Percentiles rank a stretch among this genome's conserved stretches.
Conservation (phyloP, 1,140 invertebrate genomes). For the Drosophila bifasciata region DNA sequence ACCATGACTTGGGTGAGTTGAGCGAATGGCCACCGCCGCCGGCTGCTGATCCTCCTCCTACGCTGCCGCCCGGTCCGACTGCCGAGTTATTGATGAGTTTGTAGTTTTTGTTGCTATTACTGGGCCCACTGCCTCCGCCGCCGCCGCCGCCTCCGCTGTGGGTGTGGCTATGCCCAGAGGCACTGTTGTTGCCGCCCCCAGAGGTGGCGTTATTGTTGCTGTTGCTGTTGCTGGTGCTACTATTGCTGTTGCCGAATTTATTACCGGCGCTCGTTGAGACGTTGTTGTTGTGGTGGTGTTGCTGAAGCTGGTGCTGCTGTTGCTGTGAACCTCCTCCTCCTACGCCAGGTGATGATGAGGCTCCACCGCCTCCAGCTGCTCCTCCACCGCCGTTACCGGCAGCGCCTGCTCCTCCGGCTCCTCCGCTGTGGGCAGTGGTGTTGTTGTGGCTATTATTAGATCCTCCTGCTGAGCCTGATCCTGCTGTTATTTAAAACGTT, state of each 20-base stretch:
- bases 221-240: constrained; percentile 38
- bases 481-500: constrained; percentile 24
- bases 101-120: constrained; percentile 62
- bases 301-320: constrained; percentile 44
- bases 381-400: constrained; percentile 30
- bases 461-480: constrained; percentile 38
- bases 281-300: constrained; percentile 47
- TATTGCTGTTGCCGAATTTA: constrained; percentile 38
- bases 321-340: constrained; percentile 39
- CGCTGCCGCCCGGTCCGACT: constrained; percentile 27
- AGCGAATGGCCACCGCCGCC: constrained; percentile 48
- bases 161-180: constrained; percentile 1
- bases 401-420: constrained; percentile 23
- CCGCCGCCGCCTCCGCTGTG: neutral
- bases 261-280: constrained; percentile 41
- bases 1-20: constrained; percentile 82
- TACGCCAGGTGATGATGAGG: constrained; percentile 14
- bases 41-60: constrained; percentile 22
- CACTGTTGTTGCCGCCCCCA: constrained; percentile 29
- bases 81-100: constrained; percentile 78
- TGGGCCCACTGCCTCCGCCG: constrained; percentile 25
- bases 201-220: constrained; percentile 40
- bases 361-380: constrained; percentile 30
- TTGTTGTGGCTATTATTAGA: constrained; percentile 56
- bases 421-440: constrained; percentile 55